Conservation (phyloP, 2,888 invertebrate genomes). For the Drosophila macrothrix region DNA sequence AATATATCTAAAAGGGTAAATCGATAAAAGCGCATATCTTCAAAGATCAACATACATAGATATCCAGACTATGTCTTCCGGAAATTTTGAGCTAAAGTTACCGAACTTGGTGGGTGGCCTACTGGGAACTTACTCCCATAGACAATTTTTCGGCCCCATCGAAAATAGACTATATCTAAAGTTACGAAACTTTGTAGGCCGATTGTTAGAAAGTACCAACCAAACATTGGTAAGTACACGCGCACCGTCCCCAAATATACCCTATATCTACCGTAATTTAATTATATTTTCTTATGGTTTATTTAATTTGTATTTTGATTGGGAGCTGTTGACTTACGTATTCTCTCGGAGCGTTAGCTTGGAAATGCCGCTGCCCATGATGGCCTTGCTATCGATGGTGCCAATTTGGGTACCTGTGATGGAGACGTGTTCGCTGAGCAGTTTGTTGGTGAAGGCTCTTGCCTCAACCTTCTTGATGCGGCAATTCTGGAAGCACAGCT, state of each 20-base stretch:
- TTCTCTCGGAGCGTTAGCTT: slow-evolving; percentile 80
- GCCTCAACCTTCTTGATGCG: slow-evolving; percentile 81
- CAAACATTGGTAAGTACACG: not conserved
- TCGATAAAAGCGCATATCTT: not conserved
- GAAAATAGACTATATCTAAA: not conserved
- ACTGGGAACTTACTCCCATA: not conserved
- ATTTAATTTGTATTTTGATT: not conserved
- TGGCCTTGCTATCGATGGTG: slow-evolving; percentile 83
- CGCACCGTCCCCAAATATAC: not conserved
- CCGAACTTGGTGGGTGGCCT: not conserved
- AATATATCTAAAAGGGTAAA: not conserved
- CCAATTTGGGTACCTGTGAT: slow-evolving; percentile 82
- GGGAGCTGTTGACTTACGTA: slow-evolving; percentile 67
- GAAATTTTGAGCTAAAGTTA: not conserved
- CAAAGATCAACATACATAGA: not conserved
- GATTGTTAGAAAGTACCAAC: no score
- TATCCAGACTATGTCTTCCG: not conserved
- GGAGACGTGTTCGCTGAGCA: slow-evolving; percentile 80
- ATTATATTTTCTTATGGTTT: not conserved
- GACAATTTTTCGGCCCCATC: no score
- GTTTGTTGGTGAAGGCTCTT: slow-evolving; percentile 83
- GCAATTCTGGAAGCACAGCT: slow-evolving; percentile 81
- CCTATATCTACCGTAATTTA: not conserved
- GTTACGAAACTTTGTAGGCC: no score
- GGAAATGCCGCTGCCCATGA: slow-evolving; percentile 83